These are phyloP conservation scores for Eleutherodactylus coqui DNA, from an alignment of 2,797 vertebrate genomes.

Conservation along the genomic window DNA sequence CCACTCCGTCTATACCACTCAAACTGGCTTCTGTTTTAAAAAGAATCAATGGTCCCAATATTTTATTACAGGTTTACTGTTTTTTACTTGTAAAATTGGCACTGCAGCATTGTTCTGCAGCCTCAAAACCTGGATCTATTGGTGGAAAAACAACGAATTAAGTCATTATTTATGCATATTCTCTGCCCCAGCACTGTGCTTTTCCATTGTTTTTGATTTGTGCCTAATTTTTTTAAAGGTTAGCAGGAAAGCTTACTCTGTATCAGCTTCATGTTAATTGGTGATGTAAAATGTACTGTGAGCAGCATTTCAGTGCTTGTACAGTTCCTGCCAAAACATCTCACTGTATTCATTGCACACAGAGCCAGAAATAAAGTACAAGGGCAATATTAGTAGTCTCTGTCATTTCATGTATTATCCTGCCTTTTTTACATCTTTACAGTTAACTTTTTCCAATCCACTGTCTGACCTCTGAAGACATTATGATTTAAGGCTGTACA, in stretches of 20 bases:
- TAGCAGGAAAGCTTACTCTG: conserved; percentile 72
- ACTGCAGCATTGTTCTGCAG: conserved; percentile 81
- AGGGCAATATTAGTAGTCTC: conserved; percentile 62
- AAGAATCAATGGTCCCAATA: conserved; percentile 71
- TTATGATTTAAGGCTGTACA: no score
- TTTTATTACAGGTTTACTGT: conserved; percentile 80
- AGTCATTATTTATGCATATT: conserved; percentile 77
- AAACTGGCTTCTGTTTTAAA: conserved; percentile 82
- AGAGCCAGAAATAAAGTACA: conserved; percentile 77
- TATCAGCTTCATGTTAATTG: conserved; percentile 77
- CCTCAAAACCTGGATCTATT: conserved; percentile 77
- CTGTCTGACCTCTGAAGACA: no score
- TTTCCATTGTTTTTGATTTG: conserved; percentile 72
- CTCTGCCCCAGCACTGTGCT: conserved; percentile 60
- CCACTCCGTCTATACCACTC: conserved; percentile 70
- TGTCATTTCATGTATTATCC: conserved; percentile 1
- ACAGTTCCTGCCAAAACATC: conserved; percentile 72
- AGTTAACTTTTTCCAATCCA: no score
- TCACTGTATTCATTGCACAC: conserved; percentile 75
- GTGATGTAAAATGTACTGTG: conserved; percentile 76
- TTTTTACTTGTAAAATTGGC: conserved; percentile 83
- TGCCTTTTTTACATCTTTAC: not conserved
- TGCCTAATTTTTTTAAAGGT: conserved; percentile 78
- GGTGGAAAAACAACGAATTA: conserved; percentile 74
- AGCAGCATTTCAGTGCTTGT: conserved; percentile 77